Evolutionary conservation across 2,888 invertebrate species (phyloP).

Genomic region (Xestia ashworthii): DNA sequence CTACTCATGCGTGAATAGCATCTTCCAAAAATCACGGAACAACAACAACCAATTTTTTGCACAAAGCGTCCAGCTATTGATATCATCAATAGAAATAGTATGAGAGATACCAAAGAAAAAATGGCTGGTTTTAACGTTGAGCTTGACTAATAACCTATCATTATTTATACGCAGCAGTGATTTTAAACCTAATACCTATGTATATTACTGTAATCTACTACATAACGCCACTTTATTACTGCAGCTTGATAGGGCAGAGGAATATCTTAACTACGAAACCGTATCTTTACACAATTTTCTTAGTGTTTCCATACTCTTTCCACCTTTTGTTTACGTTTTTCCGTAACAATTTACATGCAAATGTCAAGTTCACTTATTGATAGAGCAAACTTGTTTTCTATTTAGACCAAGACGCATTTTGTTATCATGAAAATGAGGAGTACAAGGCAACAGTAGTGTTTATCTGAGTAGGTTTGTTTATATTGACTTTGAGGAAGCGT

Average conservation of each 20-base stretch:
- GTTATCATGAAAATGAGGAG: constrained; percentile 46
- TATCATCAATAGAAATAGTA: constrained; percentile 42
- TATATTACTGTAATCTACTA: constrained; percentile 17
- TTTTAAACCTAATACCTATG: constrained; percentile 26
- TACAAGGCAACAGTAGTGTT: constrained; percentile 36
- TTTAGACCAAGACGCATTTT: constrained; percentile 37
- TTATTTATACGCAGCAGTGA: constrained; percentile 28
- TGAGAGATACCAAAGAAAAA: constrained; percentile 32
- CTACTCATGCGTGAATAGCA: neutral
- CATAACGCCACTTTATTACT: constrained; percentile 11
- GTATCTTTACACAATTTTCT: constrained; percentile 51
- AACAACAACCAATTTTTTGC: constrained; percentile 29
- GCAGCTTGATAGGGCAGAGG: constrained; percentile 5
- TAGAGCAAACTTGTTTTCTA: constrained; percentile 58
- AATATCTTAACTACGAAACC: constrained; percentile 4
- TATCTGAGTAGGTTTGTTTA: constrained; percentile 24
- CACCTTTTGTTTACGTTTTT: constrained; percentile 62
- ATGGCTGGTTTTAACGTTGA: constrained; percentile 20
- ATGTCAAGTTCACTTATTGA: constrained; percentile 63
- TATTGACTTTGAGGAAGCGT: constrained; percentile 34
- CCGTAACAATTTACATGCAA: constrained; percentile 66
- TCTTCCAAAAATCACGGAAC: constrained; percentile 7
- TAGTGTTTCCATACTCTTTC: constrained; percentile 34
- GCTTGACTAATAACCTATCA: constrained; percentile 35
- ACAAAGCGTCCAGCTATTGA: constrained; percentile 22